Base-by-base conservation (phyloP, 2,888 invertebrate genomes). In the Bugulina stolonifera region DNA sequence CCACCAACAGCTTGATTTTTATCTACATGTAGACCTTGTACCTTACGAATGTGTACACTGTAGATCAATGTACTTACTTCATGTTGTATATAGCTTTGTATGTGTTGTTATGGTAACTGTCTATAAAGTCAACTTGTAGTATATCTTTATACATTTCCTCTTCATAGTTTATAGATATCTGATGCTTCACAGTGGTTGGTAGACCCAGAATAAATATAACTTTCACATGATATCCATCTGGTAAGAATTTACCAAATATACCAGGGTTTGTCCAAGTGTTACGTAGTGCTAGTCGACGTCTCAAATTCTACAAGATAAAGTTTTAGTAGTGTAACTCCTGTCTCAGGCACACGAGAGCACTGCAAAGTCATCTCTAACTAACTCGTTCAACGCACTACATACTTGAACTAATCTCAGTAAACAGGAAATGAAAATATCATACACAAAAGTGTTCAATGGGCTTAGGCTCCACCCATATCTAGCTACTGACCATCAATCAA, bases 21-120 rank as follows among this genome's bases (percentile, higher is more conserved):
- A n/a, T n/a, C n/a, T n/a, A n/a, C n/a, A n/a, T n/a, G n/a, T n/a
- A n/a, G n/a, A n/a, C n/a, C n/a, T n/a, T n/a, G n/a, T n/a, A n/a
- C n/a, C n/a, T n/a, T n/a, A n/a, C n/a, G n/a, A n/a, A n/a, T n/a
- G n/a, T n/a, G n/a, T n/a, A n/a, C n/a, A n/a, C 57, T 23, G 18
- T 14, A 52, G 14, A 52, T 22, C 52, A 52, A 52, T 43, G 43
- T 43, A 64, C 64, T 25, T 64, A 64, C 64, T 64, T 64, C 64
- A 64, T 64, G n/a, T 64, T 22, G 32, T 64, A 64, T 14, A 64
- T 64, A 18, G 64, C 64, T 27, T 64, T 64, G 34, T 64, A 64
- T 3, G 64, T 64, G 64, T 64, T 64, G 64, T 64, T 64, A 34
- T 32, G 27, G 32, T 64, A 64, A 34, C 10, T 14, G n/a, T 64